Evolutionary conservation across 92 coral and sea anemone genomes (phyloP).

Genomic region (Desmophyllum pertusum): DNA sequence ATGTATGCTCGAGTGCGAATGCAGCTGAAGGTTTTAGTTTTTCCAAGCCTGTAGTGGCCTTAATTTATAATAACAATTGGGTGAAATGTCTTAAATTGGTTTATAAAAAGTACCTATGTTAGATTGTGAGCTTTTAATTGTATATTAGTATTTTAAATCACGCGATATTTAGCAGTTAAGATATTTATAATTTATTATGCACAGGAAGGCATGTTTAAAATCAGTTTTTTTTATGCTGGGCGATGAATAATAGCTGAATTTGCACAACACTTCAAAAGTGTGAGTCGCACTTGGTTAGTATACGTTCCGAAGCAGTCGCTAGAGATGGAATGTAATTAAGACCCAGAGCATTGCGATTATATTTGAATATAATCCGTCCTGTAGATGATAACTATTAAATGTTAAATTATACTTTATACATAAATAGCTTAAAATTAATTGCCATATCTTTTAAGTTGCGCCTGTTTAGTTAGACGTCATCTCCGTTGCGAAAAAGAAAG

Average conservation of each 20-base stretch:
- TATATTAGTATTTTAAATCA: slow-evolving; percentile 40
- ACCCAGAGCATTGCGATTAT: neutral
- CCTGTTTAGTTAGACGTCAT: neutral
- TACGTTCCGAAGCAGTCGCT: neutral
- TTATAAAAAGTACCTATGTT: neutral
- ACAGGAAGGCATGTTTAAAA: slow-evolving; percentile 2
- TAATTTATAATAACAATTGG: slow-evolving; percentile 1
- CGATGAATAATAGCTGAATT: neutral
- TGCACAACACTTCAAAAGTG: slow-evolving; percentile 16
- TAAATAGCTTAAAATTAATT: neutral
- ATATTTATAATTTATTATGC: slow-evolving; percentile 37
- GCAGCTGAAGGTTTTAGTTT: neutral
- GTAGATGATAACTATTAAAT: neutral
- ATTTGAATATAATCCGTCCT: neutral
- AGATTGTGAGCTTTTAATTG: slow-evolving; percentile 15
- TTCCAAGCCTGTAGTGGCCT: neutral
- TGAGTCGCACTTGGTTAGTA: neutral
- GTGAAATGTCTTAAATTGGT: neutral
- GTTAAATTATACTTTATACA: neutral
- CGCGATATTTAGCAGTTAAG: slow-evolving; percentile 20
- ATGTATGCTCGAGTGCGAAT: neutral
- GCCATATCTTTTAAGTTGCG: neutral
- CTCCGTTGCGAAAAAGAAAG: neutral
- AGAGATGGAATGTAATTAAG: neutral
- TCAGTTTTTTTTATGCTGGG: neutral